phyloP scores from a whole-genome alignment of 1,140 invertebrate genomes.

The Drosophila lini region DNA sequence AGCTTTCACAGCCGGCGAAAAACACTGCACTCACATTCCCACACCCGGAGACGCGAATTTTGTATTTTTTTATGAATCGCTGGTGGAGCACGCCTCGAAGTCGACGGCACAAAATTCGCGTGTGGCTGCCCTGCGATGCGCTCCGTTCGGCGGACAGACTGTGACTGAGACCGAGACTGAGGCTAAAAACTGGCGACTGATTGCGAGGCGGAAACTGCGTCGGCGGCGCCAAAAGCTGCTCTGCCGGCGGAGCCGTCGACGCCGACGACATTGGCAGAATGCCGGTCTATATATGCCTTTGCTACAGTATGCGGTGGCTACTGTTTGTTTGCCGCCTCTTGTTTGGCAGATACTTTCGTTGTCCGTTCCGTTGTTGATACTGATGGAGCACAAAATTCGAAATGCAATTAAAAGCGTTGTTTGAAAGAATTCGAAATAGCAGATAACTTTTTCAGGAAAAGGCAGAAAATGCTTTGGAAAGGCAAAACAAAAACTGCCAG shows the following conservation, averaged over 20 bases:
- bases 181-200: slow-evolving; percentile 34
- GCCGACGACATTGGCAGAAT: slow-evolving; percentile 15
- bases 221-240: slow-evolving; percentile 27
- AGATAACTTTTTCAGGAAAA: slow-evolving; percentile 28
- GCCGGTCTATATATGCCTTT: slow-evolving; percentile 5
- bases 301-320: slow-evolving; percentile 19
- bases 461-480: not conserved
- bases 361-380: slow-evolving; percentile 4
- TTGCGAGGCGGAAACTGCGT: slow-evolving; percentile 42
- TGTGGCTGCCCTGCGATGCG: slow-evolving; percentile 60
- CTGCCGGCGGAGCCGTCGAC: slow-evolving; percentile 11
- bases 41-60: slow-evolving; percentile 25
- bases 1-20: slow-evolving; percentile 8
- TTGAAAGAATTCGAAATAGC: slow-evolving; percentile 28
- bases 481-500: not conserved
- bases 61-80: slow-evolving; percentile 21
- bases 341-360: slow-evolving; percentile 34
- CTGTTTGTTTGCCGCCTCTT: slow-evolving; percentile 29
- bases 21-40: slow-evolving; percentile 6
- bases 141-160: slow-evolving; percentile 78
- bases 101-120: slow-evolving; percentile 58
- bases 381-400: slow-evolving; percentile 32
- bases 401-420: slow-evolving; percentile 43
- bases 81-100: slow-evolving; percentile 57
- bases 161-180: slow-evolving; percentile 54